Conservation (phyloP, 2,113 vertebrate genomes). For the Sigmodon hispidus region DNA sequence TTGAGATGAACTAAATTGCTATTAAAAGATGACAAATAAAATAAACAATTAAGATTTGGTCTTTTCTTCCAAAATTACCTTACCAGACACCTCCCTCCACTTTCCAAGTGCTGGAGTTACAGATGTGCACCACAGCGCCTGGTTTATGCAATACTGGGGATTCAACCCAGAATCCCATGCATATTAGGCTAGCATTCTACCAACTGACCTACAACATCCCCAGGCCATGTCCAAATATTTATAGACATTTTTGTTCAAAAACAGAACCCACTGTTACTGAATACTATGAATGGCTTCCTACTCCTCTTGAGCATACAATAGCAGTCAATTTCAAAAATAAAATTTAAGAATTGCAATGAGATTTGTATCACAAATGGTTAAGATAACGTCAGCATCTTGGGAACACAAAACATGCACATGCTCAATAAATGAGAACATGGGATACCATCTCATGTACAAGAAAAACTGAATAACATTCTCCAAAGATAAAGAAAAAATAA, state of each 20-base stretch:
- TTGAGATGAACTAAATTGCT: conserved; percentile 85
- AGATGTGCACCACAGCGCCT: background rate
- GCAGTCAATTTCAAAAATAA: conserved; percentile 24
- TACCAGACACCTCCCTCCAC: background rate
- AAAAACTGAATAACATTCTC: conserved; percentile 30
- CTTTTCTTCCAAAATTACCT: conserved; percentile 60
- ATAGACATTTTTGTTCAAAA: conserved; percentile 28
- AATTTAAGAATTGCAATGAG: conserved; percentile 3
- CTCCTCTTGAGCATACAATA: conserved; percentile 2
- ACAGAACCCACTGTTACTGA: background rate
- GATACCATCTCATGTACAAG: background rate
- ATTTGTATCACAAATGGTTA: background rate
- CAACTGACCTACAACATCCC: background rate
- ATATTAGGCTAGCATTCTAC: background rate
- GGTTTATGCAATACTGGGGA: background rate
- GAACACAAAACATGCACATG: conserved; percentile 1
- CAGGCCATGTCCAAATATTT: background rate
- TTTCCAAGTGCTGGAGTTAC: background rate
- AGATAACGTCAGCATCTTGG: background rate
- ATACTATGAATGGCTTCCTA: background rate
- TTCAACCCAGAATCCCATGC: background rate
- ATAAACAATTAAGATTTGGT: conserved; percentile 57
- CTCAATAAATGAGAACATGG: conserved; percentile 19
- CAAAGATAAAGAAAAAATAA: conserved; percentile 23
- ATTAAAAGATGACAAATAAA: conserved; percentile 61